These are phyloP conservation scores for Vulpes vulpes DNA, from an alignment of 2,113 vertebrate species.

Conservation along the genomic window DNA sequence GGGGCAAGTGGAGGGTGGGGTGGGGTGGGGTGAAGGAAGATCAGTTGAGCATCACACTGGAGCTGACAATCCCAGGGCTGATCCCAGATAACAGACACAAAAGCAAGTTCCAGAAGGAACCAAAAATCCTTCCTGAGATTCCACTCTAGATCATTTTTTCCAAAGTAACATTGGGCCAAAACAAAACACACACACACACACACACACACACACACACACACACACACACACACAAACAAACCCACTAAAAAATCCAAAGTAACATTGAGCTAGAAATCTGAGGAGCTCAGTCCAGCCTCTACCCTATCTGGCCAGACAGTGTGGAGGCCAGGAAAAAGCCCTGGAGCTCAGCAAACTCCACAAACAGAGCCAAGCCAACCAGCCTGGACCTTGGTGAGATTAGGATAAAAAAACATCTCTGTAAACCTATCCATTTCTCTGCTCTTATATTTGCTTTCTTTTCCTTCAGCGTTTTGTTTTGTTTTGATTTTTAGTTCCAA, in stretches of 20 bases:
- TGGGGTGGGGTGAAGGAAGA: not conserved
- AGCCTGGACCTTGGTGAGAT: constrained; percentile 20
- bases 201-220: too few relatives aligned
- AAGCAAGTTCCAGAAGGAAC: constrained; percentile 36
- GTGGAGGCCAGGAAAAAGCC: constrained; percentile 66
- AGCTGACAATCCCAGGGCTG: not conserved
- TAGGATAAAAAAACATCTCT: constrained; percentile 11
- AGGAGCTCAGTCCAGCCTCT: constrained; percentile 34
- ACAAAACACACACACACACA: too few relatives aligned
- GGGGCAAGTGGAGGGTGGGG: not conserved
- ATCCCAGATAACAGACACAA: constrained; percentile 1
- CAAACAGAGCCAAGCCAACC: not conserved
- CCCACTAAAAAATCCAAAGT: not conserved
- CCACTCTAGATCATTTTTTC: constrained; percentile 38
- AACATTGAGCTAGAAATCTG: constrained; percentile 29
- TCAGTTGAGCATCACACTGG: not conserved
- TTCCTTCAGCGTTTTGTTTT: not conserved
- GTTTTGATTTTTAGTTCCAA: constrained; percentile 33
- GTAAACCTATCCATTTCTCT: constrained; percentile 52
- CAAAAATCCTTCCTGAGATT: constrained; percentile 56
- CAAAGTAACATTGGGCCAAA: not conserved
- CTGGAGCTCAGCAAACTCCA: not conserved
- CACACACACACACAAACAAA: too few relatives aligned
- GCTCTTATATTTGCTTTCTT: constrained; percentile 62
- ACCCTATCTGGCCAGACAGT: constrained; percentile 45